phyloP scores from a whole-genome alignment of 2,797 vertebrate genomes.

The Lagodon rhomboides region DNA sequence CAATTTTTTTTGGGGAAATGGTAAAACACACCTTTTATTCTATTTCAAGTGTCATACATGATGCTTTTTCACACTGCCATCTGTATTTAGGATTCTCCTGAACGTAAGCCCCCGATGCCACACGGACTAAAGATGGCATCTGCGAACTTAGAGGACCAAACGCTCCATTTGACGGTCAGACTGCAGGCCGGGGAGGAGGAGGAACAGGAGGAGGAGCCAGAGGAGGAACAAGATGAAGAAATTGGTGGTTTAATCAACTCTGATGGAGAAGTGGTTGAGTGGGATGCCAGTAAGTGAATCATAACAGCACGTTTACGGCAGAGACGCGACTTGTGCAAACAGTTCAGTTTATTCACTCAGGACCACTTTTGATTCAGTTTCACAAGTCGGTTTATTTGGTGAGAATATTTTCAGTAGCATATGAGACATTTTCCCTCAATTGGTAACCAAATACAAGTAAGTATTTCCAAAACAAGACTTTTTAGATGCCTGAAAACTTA shows the following conservation, averaged over 20 bases:
- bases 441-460: not conserved
- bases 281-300: conserved; percentile 68
- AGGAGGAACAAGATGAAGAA: conserved; percentile 61
- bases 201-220: conserved; percentile 38
- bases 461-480: conserved; percentile 15
- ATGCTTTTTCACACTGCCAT: conserved; percentile 2
- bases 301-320: not conserved
- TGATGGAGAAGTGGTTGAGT: conserved; percentile 76
- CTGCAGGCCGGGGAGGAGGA: conserved; percentile 63
- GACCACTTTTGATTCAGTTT: not conserved
- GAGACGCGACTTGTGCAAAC: not conserved
- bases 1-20: too few species aligned
- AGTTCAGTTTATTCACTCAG: not conserved
- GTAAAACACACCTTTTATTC: too few species aligned
- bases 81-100: conserved; percentile 55
- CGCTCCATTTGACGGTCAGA: conserved; percentile 70
- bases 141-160: conserved; percentile 59
- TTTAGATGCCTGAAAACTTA: not conserved
- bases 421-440: not conserved
- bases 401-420: conserved; percentile 1
- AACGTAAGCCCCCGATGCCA: conserved; percentile 21
- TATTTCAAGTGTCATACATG: not conserved
- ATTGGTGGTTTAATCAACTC: conserved; percentile 75
- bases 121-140: conserved; percentile 39
- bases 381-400: not conserved